A percentile compares a stretch with the other conserved stretches of the same genome.
Evolutionary conservation across 30 jellyfish, hydroid and myxozoan genomes (phyloP).

Genomic region (Chrysaora quinquecirrha): DNA sequence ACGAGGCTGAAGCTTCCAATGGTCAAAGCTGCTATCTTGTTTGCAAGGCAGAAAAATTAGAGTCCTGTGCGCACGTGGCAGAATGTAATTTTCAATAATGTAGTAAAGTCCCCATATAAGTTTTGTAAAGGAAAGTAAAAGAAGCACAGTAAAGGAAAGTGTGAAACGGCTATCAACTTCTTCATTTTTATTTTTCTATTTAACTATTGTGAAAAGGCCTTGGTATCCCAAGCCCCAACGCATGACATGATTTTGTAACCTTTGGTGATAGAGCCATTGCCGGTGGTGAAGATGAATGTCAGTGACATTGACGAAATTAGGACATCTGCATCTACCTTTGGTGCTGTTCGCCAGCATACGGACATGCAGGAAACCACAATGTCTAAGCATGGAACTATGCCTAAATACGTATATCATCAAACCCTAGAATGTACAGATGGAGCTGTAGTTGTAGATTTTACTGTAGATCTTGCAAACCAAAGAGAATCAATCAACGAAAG

Average conservation of each 20-base stretch:
- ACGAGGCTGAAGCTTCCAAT: no score
- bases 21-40: no score
- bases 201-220: constrained; percentile 33
- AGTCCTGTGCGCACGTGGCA: no score
- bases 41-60: no score
- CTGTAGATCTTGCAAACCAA: background rate
- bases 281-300: background rate
- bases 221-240: constrained; percentile 51
- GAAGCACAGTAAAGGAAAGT: constrained; percentile 25
- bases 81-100: background rate
- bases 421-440: constrained; percentile 24
- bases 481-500: constrained; percentile 8
- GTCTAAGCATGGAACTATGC: background rate
- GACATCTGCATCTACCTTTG: background rate
- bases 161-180: constrained; percentile 39
- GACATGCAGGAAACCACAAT: background rate
- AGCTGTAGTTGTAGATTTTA: constrained; percentile 28
- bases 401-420: constrained; percentile 14
- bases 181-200: constrained; percentile 7
- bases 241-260: constrained; percentile 37
- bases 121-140: background rate
- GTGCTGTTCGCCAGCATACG: background rate
- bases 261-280: constrained; percentile 35
- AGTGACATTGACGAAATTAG: background rate
- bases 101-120: background rate